A percentile compares a stretch with the other conserved stretches of the same genome.
phyloP scores from a whole-genome alignment of 2,113 vertebrate species.

The Ivindomyrus marchei region DNA sequence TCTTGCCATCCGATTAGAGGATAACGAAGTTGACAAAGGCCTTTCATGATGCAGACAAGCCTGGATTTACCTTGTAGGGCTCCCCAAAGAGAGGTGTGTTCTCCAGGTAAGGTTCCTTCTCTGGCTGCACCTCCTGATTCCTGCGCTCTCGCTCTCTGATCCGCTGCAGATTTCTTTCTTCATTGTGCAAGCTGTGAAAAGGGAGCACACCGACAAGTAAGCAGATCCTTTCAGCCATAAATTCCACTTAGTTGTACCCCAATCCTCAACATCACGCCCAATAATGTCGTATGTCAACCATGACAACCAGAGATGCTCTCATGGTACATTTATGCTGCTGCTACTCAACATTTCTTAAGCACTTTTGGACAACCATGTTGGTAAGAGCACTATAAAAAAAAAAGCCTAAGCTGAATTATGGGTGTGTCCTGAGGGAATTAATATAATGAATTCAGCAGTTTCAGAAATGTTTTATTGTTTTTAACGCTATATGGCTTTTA shows the following conservation, averaged over 20 bases:
- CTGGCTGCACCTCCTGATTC: slow-evolving; percentile 74
- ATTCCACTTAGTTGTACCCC: neutral
- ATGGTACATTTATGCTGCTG: neutral
- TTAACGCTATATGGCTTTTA: neutral
- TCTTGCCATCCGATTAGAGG: neutral
- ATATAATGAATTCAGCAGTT: neutral
- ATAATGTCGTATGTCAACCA: neutral
- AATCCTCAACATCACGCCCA: neutral
- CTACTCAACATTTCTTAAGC: neutral
- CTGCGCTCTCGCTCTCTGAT: slow-evolving; percentile 79
- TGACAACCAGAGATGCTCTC: neutral
- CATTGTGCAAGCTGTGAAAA: slow-evolving; percentile 68
- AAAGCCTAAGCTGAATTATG: neutral
- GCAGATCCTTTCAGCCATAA: neutral
- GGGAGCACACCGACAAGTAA: slow-evolving; percentile 4
- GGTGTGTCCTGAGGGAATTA: neutral
- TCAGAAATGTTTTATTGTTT: neutral
- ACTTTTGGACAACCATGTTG: neutral
- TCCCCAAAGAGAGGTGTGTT: slow-evolving; percentile 79
- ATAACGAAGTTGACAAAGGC: neutral
- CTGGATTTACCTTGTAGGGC: slow-evolving; percentile 80
- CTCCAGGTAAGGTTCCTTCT: slow-evolving; percentile 61
- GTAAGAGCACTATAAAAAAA: neutral
- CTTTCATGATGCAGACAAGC: neutral
- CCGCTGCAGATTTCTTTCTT: slow-evolving; percentile 84